Evolutionary conservation across 2,113 vertebrate species (phyloP).

Genomic region (Edolisoma coerulescens): DNA sequence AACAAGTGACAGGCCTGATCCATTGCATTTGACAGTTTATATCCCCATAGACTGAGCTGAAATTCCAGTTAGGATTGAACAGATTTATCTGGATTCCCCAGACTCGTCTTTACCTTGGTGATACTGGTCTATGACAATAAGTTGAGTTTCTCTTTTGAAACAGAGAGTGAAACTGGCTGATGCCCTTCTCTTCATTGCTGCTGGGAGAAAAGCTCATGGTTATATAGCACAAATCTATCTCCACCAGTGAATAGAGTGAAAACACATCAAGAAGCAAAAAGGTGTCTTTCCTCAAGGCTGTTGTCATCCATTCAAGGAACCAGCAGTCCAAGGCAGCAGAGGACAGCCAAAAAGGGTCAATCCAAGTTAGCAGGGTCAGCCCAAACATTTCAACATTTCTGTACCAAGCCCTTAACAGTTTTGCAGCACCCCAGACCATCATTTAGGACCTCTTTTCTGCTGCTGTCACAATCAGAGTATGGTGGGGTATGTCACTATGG

Average conservation of each 20-base stretch:
- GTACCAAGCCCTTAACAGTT: too few species aligned
- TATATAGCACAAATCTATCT: not conserved
- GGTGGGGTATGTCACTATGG: not conserved
- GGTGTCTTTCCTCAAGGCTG: not conserved
- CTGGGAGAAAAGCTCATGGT: not conserved
- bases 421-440: not conserved
- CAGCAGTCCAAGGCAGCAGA: not conserved
- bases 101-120: not conserved
- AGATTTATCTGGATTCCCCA: slow-evolving; percentile 33
- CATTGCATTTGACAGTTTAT: slow-evolving; percentile 30
- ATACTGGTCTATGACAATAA: not conserved
- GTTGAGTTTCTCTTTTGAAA: not conserved
- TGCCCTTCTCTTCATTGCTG: not conserved
- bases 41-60: slow-evolving; percentile 4
- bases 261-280: not conserved
- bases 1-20: slow-evolving; percentile 22
- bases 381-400: not conserved
- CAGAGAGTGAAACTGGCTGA: not conserved
- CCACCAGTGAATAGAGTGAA: not conserved
- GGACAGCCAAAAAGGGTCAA: not conserved
- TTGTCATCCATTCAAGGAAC: accelerated
- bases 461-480: not conserved
- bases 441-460: too few species aligned
- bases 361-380: not conserved
- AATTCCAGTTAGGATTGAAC: slow-evolving; percentile 44